Percentiles rank a stretch among this genome's conserved stretches.
Conservation (phyloP, 2,888 invertebrate species). For the Tridacna gigas region DNA sequence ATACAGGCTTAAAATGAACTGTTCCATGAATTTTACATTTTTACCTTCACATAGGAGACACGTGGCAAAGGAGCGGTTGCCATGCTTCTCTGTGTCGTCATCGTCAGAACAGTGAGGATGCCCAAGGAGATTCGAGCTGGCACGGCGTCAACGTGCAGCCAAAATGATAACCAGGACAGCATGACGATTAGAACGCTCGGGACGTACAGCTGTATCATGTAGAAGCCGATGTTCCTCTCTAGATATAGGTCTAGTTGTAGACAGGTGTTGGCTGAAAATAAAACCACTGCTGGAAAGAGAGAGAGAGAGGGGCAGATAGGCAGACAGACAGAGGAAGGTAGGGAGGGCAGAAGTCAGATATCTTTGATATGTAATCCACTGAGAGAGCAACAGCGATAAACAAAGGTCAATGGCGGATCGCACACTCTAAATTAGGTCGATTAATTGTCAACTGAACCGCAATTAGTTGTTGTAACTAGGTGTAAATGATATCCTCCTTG, state of each 20-base stretch:
- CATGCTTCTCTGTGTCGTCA: conserved; percentile 73
- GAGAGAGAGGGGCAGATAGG: no score
- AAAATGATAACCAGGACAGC: conserved; percentile 79
- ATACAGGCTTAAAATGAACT: neutral
- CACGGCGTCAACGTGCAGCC: conserved; percentile 76
- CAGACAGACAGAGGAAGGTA: no score
- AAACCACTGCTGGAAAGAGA: neutral
- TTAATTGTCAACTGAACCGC: no score
- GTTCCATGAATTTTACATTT: neutral
- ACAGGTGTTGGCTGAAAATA: conserved; percentile 71
- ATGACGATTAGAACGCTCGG: conserved; percentile 77
- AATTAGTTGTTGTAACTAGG: no score
- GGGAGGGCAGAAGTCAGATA: no score
- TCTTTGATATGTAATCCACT: no score
- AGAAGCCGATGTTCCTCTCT: conserved; percentile 75
- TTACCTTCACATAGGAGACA: conserved; percentile 75
- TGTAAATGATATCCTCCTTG: no score
- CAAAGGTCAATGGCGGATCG: no score
- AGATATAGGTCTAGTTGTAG: conserved; percentile 71
- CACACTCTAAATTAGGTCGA: no score
- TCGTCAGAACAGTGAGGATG: conserved; percentile 73
- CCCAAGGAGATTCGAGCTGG: conserved; percentile 75
- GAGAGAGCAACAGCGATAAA: no score
- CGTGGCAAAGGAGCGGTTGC: conserved; percentile 68
- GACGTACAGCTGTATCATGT: conserved; percentile 79